Conservation (phyloP, 2,797 vertebrate species). For the Galagoides demidoff region DNA sequence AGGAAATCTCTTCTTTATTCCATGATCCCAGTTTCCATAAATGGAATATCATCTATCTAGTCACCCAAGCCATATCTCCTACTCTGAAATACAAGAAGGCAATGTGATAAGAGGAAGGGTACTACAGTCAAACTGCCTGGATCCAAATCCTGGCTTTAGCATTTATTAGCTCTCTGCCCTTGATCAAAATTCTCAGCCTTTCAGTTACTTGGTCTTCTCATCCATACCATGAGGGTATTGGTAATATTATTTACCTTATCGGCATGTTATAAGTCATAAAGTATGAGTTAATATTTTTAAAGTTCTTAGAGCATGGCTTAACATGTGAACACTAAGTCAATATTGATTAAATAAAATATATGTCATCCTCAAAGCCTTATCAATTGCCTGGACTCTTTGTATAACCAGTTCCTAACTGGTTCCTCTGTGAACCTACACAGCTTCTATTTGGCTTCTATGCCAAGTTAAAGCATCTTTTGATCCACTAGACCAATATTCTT, state of each 20-base stretch:
- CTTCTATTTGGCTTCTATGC: background rate
- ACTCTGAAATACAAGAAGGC: background rate
- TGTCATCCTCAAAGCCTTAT: background rate
- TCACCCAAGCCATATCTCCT: background rate
- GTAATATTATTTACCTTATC: background rate
- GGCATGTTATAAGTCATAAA: background rate
- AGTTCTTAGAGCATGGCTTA: background rate
- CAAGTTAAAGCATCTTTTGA: background rate
- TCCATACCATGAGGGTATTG: background rate
- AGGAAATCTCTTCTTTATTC: background rate
- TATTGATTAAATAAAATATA: background rate
- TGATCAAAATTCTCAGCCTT: conserved; percentile 5
- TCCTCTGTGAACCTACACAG: background rate
- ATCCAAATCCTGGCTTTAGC: background rate
- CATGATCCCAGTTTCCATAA: background rate
- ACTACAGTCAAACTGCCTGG: background rate
- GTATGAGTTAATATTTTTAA: conserved; percentile 23
- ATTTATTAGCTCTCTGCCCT: conserved; percentile 1
- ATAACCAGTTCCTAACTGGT: background rate
- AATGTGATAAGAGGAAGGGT: background rate
- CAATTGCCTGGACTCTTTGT: background rate
- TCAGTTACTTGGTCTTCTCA: background rate
- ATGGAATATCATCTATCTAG: background rate
- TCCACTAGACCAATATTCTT: background rate
- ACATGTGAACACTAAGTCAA: background rate